These are phyloP conservation scores for Leucoraja ocellata DNA, from an alignment of 2,797 vertebrate genomes.

Conservation along the genomic window DNA sequence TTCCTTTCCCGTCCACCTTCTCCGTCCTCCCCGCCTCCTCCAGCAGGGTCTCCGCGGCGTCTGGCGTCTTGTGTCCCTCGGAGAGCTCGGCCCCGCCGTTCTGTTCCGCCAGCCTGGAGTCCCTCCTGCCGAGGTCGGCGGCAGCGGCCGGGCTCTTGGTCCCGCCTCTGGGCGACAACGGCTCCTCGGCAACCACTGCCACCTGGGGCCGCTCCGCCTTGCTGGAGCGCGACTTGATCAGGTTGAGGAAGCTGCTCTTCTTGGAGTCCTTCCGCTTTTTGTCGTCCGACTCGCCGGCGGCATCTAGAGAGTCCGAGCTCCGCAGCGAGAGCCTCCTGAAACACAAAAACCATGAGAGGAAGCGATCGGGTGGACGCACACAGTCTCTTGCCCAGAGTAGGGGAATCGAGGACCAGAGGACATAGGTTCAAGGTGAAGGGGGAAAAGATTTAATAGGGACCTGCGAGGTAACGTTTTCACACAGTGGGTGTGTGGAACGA, in stretches of 20 bases:
- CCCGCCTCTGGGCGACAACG: conserved; percentile 65
- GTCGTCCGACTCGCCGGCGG: conserved; percentile 59
- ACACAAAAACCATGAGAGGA: not conserved
- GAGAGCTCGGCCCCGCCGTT: conserved; percentile 69
- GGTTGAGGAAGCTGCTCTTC: conserved; percentile 86
- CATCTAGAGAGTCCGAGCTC: conserved; percentile 70
- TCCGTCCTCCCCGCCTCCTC: conserved; percentile 59
- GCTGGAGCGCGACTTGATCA: conserved; percentile 81
- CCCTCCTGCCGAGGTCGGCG: conserved; percentile 65
- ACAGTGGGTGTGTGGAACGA: too few species aligned
- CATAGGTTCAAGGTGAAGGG: too few species aligned
- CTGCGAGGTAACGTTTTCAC: too few species aligned
- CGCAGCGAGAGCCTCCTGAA: conserved; percentile 65
- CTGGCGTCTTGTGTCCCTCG: conserved; percentile 76
- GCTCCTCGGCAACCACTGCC: conserved; percentile 63
- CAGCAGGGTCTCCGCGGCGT: conserved; percentile 72
- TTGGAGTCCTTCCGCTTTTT: conserved; percentile 86
- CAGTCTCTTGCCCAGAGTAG: too few species aligned
- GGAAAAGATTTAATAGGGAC: too few species aligned
- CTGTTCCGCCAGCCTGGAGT: conserved; percentile 60
- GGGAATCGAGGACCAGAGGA: too few species aligned
- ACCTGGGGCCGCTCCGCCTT: conserved; percentile 72
- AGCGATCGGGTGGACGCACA: too few species aligned
- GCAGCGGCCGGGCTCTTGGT: conserved; percentile 57
- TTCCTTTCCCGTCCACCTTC: conserved; percentile 65